Conservation (phyloP, 2,888 invertebrate species). For the Drosophila ustulata region DNA sequence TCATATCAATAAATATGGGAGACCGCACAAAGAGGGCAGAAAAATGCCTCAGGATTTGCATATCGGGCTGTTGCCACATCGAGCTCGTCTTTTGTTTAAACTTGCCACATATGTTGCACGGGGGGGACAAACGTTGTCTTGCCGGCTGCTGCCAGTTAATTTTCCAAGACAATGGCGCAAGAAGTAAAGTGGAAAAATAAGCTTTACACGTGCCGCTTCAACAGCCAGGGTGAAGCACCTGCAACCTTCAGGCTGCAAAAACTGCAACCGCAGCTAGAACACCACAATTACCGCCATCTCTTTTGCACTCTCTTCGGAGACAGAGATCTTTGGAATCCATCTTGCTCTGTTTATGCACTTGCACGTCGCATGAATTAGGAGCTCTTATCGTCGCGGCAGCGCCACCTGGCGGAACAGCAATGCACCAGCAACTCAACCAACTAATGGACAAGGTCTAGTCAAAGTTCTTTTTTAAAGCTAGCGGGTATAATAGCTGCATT, state of each 20-base stretch:
- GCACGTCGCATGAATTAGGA: slow-evolving; percentile 65
- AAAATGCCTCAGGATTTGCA: slow-evolving; percentile 67
- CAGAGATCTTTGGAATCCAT: slow-evolving; percentile 21
- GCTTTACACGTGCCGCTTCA: slow-evolving; percentile 75
- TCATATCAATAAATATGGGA: slow-evolving; percentile 77
- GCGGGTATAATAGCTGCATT: background rate
- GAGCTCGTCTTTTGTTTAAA: slow-evolving; percentile 50
- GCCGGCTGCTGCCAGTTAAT: slow-evolving; percentile 68
- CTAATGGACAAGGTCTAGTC: slow-evolving; percentile 47
- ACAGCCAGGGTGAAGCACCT: slow-evolving; percentile 49
- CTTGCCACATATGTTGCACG: slow-evolving; percentile 54
- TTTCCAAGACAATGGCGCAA: slow-evolving; percentile 76
- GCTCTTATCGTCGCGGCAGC: slow-evolving; percentile 67
- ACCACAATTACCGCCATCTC: background rate
- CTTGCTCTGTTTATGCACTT: slow-evolving; percentile 49
- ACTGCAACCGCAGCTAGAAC: slow-evolving; percentile 30
- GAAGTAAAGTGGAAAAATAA: slow-evolving; percentile 66
- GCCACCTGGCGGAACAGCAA: slow-evolving; percentile 72
- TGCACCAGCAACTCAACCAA: slow-evolving; percentile 42
- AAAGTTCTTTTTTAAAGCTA: slow-evolving; percentile 1
- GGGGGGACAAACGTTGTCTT: slow-evolving; percentile 36
- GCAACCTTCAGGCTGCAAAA: slow-evolving; percentile 29
- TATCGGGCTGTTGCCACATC: slow-evolving; percentile 50
- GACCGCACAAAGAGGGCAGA: slow-evolving; percentile 61
- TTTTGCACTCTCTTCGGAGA: background rate